Evolutionary conservation across 2,888 invertebrate genomes (phyloP).

Genomic region (Oligia strigilis): DNA sequence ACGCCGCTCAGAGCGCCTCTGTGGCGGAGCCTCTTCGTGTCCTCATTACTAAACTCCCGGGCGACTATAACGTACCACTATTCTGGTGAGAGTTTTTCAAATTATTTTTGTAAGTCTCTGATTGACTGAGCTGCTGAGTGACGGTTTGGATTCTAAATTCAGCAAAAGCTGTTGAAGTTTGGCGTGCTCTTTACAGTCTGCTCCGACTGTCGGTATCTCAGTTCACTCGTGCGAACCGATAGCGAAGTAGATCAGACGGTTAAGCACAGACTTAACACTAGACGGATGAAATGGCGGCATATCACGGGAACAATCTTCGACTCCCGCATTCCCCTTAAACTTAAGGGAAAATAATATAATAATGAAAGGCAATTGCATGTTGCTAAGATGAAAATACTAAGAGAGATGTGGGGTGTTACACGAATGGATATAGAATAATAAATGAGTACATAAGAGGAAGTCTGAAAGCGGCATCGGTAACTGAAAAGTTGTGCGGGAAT

Average conservation of each 20-base stretch:
- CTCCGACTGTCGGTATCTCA: too few relatives aligned
- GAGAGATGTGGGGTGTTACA: not conserved
- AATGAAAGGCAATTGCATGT: not conserved
- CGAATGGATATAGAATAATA: not conserved
- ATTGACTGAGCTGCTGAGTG: not conserved
- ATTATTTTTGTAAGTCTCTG: not conserved
- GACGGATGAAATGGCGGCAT: not conserved
- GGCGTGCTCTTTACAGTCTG: not conserved
- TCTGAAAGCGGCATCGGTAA: too few relatives aligned
- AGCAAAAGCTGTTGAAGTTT: not conserved
- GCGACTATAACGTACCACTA: conserved; percentile 30
- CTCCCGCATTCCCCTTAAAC: not conserved
- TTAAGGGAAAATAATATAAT: not conserved
- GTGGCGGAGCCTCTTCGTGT: conserved; percentile 41
- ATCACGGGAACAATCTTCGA: not conserved
- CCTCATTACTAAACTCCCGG: conserved; percentile 52
- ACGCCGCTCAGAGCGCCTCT: conserved; percentile 26
- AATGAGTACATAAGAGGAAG: not conserved
- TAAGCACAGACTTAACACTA: not conserved
- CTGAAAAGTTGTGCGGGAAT: too few relatives aligned
- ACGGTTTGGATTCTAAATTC: not conserved
- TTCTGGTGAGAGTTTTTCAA: conserved; percentile 20
- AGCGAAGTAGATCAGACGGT: not conserved
- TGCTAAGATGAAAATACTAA: not conserved
- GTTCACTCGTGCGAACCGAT: not conserved